These are phyloP conservation scores for Orycteropus afer DNA, from an alignment of 2,113 vertebrate species.

Conservation along the genomic window DNA sequence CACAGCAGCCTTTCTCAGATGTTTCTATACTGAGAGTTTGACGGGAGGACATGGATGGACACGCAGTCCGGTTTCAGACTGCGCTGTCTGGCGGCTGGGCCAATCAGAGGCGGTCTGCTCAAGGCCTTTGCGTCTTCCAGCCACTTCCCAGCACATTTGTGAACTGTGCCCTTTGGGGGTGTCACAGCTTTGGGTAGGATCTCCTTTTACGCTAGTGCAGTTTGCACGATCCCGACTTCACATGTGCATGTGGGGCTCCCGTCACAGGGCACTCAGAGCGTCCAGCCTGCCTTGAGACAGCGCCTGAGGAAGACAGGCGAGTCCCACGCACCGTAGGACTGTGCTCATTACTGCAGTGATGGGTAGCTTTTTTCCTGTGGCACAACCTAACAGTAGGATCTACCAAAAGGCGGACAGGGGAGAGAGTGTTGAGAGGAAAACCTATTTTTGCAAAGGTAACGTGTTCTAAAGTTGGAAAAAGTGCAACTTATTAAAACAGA, in stretches of 20 bases:
- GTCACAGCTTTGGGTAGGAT: not conserved
- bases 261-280: not conserved
- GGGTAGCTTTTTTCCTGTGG: not conserved
- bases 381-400: not conserved
- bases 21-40: constrained; percentile 37
- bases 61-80: constrained; percentile 52
- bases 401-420: not conserved
- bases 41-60: constrained; percentile 47
- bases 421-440: constrained; percentile 67
- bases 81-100: not conserved
- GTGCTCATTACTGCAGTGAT: constrained; percentile 1
- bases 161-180: not conserved
- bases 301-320: not conserved
- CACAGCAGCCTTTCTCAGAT: constrained; percentile 22
- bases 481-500: not conserved
- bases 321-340: not conserved
- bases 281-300: not conserved
- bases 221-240: not conserved
- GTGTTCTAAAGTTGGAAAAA: constrained; percentile 65
- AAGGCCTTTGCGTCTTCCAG: constrained; percentile 42
- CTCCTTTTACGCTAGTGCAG: not conserved
- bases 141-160: not conserved
- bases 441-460: constrained; percentile 57
- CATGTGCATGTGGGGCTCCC: rapidly evolving
- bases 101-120: not conserved